A percentile compares a stretch with the other conserved stretches of the same genome.
These are phyloP conservation scores for Zosterops hypoxanthus DNA, from an alignment of 2,113 vertebrate species.

Conservation along the genomic window DNA sequence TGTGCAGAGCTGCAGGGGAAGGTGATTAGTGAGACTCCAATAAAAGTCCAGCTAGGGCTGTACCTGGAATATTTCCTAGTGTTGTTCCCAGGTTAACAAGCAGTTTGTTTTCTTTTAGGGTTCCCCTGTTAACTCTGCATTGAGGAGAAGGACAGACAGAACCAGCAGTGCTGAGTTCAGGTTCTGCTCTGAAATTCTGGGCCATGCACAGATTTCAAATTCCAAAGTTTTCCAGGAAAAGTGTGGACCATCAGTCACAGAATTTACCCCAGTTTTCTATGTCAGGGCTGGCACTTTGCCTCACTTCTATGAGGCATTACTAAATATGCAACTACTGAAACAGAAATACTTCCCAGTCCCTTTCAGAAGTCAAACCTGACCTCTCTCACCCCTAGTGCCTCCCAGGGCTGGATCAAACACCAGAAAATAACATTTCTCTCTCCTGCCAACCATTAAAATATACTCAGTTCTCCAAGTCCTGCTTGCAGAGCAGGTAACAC, in stretches of 20 bases:
- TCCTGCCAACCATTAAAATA: neutral
- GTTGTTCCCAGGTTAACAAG: fast-evolving
- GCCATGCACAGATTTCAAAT: neutral
- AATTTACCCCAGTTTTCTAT: neutral
- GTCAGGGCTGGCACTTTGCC: neutral
- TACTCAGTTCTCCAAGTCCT: neutral
- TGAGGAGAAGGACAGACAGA: neutral
- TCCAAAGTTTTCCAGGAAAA: neutral
- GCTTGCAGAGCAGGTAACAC: neutral
- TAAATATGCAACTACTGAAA: neutral
- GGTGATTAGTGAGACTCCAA: neutral
- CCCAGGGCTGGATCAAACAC: neutral
- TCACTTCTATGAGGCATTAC: neutral
- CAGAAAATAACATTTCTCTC: neutral
- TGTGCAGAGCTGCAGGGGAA: neutral
- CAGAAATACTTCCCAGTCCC: neutral
- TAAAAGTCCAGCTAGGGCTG: neutral
- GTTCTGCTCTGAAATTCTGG: neutral
- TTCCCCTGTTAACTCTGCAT: neutral
- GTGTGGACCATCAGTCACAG: neutral
- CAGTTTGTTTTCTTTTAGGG: neutral
- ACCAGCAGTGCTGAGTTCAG: neutral
- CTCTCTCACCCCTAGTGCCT: neutral
- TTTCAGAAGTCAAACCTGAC: neutral
- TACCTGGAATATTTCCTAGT: neutral